Evolutionary conservation across 1,140 invertebrate genomes (phyloP).

Genomic region (Musca vetustissima): DNA sequence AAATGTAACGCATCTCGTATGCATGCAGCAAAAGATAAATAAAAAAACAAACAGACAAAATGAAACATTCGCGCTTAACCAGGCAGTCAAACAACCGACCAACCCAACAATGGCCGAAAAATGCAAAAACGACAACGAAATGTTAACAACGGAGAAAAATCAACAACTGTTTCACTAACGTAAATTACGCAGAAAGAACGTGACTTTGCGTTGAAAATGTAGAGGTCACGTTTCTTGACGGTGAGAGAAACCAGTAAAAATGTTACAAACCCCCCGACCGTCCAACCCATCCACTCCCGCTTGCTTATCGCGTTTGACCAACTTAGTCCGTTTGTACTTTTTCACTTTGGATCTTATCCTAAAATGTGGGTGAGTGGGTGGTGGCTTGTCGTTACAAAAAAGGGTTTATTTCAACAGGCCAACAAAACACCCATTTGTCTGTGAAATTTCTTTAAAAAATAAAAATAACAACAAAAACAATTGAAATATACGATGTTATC

Average conservation of each 20-base stretch:
- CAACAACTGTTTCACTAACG: conserved; percentile 20
- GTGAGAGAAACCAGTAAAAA: neutral
- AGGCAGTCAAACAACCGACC: neutral
- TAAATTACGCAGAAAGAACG: conserved; percentile 21
- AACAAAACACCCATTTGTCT: too few species aligned
- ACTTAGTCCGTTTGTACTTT: too few species aligned
- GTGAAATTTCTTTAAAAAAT: too few species aligned
- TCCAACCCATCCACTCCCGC: neutral
- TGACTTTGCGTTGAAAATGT: conserved; percentile 6
- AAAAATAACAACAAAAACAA: too few species aligned
- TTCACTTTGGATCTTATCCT: too few species aligned
- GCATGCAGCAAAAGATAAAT: too few species aligned
- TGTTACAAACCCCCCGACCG: neutral
- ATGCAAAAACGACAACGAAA: neutral
- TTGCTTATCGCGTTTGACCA: too few species aligned
- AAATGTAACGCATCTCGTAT: neutral
- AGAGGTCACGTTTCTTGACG: conserved; percentile 11
- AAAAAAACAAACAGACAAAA: neutral
- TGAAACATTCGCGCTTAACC: neutral
- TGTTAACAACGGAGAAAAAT: neutral
- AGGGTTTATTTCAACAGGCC: too few species aligned
- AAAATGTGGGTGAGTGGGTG: too few species aligned
- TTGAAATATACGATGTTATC: too few species aligned
- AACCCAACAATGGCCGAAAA: neutral
- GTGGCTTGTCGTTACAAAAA: too few species aligned